Evolutionary conservation across 2,113 vertebrate species (phyloP).

Genomic region (Eubucco bourcierii): DNA sequence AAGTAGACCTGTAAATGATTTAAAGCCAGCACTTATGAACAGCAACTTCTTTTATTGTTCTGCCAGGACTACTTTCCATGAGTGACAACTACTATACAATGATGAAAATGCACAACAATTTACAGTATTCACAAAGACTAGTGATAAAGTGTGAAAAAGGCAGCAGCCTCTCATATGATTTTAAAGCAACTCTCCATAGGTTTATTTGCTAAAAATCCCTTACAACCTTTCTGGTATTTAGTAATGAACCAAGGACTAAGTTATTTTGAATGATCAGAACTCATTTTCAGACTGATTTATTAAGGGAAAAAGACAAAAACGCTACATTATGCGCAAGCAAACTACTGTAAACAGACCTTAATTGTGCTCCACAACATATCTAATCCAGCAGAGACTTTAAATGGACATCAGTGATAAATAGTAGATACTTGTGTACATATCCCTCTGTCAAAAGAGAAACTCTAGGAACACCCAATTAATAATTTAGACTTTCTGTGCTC

Average conservation of each 20-base stretch:
- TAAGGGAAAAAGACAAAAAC: not conserved
- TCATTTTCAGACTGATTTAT: not conserved
- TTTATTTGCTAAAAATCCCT: not conserved
- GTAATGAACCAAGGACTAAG: not conserved
- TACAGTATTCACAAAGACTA: constrained; percentile 28
- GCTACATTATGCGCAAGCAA: not conserved
- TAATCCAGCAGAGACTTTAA: not conserved
- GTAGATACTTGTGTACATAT: not conserved
- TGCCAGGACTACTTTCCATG: not conserved
- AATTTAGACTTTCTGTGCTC: not conserved
- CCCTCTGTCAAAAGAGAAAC: not conserved
- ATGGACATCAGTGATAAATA: not conserved
- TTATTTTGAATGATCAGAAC: not conserved
- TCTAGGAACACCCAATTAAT: not conserved
- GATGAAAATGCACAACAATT: constrained; percentile 26
- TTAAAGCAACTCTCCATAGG: constrained; percentile 1
- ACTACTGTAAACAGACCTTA: not conserved
- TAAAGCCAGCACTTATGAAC: not conserved
- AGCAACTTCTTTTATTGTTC: not conserved
- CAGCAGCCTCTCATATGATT: not conserved
- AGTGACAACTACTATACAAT: constrained; percentile 11
- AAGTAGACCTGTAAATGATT: not conserved
- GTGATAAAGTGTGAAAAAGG: constrained; percentile 4
- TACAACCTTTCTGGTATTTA: not conserved
- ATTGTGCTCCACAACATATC: constrained; percentile 3